phyloP scores from a whole-genome alignment of 2,113 vertebrate genomes.

The Brachypodius melanocephalos region DNA sequence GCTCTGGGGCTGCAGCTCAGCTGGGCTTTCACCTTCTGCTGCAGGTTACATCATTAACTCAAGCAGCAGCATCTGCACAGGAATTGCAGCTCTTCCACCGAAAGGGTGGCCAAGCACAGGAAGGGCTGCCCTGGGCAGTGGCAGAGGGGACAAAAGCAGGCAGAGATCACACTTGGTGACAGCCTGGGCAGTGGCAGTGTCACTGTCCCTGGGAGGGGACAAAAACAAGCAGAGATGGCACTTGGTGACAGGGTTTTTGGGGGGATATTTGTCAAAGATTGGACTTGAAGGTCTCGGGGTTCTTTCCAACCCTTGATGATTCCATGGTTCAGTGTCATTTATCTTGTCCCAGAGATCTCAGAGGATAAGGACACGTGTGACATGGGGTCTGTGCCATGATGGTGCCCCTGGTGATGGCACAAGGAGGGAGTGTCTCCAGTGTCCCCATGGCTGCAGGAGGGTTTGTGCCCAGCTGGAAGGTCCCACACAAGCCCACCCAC shows the following conservation, averaged over 20 bases:
- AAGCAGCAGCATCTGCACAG: not conserved
- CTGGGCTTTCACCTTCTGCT: not conserved
- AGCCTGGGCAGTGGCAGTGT: no score
- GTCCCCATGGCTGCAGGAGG: not conserved
- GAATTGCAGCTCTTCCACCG: accelerated
- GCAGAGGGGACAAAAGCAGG: no score
- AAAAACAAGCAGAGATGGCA: no score
- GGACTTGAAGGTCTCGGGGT: accelerated
- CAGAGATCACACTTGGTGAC: no score
- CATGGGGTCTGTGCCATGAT: accelerated
- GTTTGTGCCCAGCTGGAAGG: not conserved
- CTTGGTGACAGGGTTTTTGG: not conserved
- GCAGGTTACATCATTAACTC: accelerated
- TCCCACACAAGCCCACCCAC: not conserved
- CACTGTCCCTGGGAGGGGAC: no score
- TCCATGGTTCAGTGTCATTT: accelerated
- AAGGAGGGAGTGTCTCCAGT: accelerated
- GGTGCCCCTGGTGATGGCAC: not conserved
- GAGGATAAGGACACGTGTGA: accelerated
- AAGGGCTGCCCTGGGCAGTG: not conserved
- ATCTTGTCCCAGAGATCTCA: not conserved
- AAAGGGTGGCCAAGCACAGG: accelerated
- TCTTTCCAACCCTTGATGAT: accelerated
- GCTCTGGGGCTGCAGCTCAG: not conserved
- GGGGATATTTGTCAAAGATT: accelerated